Evolutionary conservation across 2,888 invertebrate genomes (phyloP).

Genomic region (Meiosimyza platycephala): DNA sequence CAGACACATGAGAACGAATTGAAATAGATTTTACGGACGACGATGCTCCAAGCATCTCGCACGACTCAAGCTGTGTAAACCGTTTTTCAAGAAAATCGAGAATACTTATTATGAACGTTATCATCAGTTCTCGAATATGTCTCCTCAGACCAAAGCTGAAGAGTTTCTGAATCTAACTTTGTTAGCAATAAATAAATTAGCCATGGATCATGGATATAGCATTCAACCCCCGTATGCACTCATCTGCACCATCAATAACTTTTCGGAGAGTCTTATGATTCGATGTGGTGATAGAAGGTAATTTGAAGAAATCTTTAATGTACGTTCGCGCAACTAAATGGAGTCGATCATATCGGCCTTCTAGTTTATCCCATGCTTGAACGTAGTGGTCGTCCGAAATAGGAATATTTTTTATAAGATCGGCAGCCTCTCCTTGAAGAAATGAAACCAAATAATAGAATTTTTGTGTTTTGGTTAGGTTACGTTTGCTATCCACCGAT

Average conservation of each 20-base stretch:
- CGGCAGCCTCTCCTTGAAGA: constrained; percentile 31
- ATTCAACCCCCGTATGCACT: constrained; percentile 5
- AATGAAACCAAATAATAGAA: constrained; percentile 35
- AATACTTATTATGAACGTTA: too few species aligned
- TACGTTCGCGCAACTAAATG: constrained; percentile 28
- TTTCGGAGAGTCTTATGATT: constrained; percentile 10
- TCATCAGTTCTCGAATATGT: too few species aligned
- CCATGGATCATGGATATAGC: constrained; percentile 9
- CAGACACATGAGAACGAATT: constrained; percentile 1
- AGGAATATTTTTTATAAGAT: constrained; percentile 30
- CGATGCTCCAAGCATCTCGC: constrained; percentile 12
- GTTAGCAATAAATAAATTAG: constrained; percentile 11
- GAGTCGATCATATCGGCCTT: constrained; percentile 17
- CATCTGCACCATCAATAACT: constrained; percentile 2
- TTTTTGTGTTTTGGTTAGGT: constrained; percentile 26
- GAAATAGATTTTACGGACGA: neutral
- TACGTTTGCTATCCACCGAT: constrained; percentile 19
- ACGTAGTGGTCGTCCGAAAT: constrained; percentile 32
- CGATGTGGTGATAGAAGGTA: constrained; percentile 1
- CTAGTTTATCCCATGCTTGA: constrained; percentile 32
- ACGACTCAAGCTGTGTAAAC: neutral
- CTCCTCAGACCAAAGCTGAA: constrained; percentile 9
- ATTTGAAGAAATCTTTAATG: constrained; percentile 25
- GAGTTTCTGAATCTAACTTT: constrained; percentile 9
- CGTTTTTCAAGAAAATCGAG: constrained; percentile 11